Base-by-base conservation (phyloP, 2,888 invertebrate species). In the Cosmia trapezina region DNA sequence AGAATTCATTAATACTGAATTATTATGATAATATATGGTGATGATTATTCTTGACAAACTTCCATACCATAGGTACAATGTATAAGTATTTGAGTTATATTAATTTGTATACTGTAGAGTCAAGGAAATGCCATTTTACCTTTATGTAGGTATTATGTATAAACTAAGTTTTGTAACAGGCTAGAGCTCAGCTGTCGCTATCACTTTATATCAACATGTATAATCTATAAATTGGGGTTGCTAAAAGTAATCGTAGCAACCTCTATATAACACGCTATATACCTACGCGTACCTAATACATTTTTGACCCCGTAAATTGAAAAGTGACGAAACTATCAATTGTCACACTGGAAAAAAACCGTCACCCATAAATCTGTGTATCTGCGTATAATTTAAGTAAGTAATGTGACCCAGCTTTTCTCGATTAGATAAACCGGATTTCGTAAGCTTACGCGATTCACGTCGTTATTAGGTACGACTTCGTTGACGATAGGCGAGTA, bases 361-460 rank as follows among this genome's bases (percentile, higher is more conserved):
- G 41, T 51, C 17, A 43, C 41, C 19, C 33, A 64, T 49, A 60
- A 51, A 53, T 66, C 33, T 43, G 12, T 49, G 51, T 70, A 70
- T 81, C 51, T 56, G 59, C 63, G 67, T 81, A 54, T 56, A 61
- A 64, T 43, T 22, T 43, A 64, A 67, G 14, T 79, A 65, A 61
- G 19, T 49, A 62, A 59, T 67, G 69, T 80, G 64, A 79, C 70
- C 75, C 68, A 82, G 65, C 70, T 82, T 80, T 83, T 54, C 69
- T 72, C 61, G 68, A 83, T 76, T 80, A 80, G 73, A 74, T 80
- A 72, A 77, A 80, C 83, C 81, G 76, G 84, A 83, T 83, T 83
- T 74, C 56, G 73, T 80, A 73, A 81, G 60, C 70, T 74, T 60
- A 76, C 66, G 79, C 70, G 61, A 69, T 83, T 65, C 67, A 49